A percentile compares a stretch with the other conserved stretches of the same genome.
phyloP scores from a whole-genome alignment of 2,797 vertebrate genomes.

The Leptodactylus fallax region DNA sequence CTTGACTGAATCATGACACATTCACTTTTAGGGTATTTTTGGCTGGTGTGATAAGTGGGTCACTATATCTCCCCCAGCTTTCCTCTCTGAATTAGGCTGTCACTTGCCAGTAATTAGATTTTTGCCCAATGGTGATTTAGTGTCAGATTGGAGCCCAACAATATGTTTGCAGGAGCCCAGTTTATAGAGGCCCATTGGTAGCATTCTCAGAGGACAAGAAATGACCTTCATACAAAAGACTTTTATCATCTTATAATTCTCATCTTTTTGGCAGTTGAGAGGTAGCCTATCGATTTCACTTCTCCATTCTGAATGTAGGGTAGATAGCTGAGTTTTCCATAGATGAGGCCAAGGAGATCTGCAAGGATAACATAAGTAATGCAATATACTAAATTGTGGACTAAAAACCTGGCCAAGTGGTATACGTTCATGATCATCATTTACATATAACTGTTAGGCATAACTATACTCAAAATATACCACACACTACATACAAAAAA shows the following conservation, averaged over 20 bases:
- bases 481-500: too few relatives aligned
- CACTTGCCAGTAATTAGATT: slow-evolving; percentile 30
- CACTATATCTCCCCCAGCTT: neutral
- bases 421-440: neutral
- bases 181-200: neutral
- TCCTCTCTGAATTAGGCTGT: neutral
- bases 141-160: slow-evolving; percentile 9
- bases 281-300: neutral
- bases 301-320: neutral
- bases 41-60: slow-evolving; percentile 16
- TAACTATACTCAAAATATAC: neutral
- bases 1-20: neutral
- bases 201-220: neutral
- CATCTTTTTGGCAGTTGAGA: neutral
- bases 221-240: slow-evolving; percentile 5
- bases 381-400: neutral
- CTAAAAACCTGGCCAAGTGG: neutral
- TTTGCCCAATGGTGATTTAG: slow-evolving; percentile 32
- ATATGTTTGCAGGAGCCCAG: neutral
- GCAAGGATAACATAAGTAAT: neutral
- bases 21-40: neutral
- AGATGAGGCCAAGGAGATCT: neutral
- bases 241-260: neutral
- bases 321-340: neutral
- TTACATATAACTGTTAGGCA: neutral